Evolutionary conservation across 2,113 vertebrate species (phyloP).

Genomic region (Amazona guildingii): DNA sequence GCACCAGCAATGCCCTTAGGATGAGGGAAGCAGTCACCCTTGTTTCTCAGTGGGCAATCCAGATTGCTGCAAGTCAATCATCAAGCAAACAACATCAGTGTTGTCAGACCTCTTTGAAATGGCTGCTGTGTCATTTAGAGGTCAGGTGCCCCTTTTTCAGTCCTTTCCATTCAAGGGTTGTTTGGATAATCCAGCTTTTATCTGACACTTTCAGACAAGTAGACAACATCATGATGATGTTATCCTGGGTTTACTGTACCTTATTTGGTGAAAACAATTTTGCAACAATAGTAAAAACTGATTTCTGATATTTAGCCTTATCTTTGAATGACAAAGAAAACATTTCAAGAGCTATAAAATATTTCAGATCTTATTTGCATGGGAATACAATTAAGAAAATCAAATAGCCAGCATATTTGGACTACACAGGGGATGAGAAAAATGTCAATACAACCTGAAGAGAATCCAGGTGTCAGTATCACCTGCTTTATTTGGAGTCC

Average conservation of each 20-base stretch:
- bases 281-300: neutral
- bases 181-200: neutral
- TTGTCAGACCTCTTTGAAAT: neutral
- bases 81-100: neutral
- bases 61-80: no score
- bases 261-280: neutral
- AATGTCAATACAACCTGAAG: neutral
- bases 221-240: neutral
- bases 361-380: neutral
- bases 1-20: neutral
- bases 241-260: neutral
- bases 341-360: neutral
- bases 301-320: neutral
- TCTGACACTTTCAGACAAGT: neutral
- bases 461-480: neutral
- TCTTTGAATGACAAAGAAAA: neutral
- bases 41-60: neutral
- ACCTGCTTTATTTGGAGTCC: neutral
- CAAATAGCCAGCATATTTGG: neutral
- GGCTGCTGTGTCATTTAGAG: neutral
- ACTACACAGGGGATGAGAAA: slow-evolving; percentile 15
- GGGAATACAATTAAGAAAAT: slow-evolving; percentile 3
- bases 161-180: neutral
- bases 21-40: neutral
- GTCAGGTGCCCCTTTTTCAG: neutral